phyloP scores from a whole-genome alignment of 2,113 vertebrate genomes.

The Nettapus auritus region DNA sequence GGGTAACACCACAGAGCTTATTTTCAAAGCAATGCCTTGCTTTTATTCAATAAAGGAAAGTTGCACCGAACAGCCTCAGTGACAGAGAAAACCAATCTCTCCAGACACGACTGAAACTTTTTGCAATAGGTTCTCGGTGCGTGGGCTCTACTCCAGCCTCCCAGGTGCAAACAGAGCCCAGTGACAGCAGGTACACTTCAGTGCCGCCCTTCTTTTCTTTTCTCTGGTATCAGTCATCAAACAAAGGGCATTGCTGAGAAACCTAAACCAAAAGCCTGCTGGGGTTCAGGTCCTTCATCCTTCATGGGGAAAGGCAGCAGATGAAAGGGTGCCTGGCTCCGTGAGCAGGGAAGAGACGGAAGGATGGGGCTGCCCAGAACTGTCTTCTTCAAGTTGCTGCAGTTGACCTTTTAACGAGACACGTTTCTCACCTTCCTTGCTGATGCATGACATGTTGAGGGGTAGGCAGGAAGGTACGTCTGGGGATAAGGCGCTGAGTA shows the following conservation, averaged over 20 bases:
- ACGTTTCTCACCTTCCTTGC: neutral
- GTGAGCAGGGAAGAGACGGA: neutral
- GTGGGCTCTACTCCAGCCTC: neutral
- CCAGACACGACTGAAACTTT: neutral
- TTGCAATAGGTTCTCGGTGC: neutral
- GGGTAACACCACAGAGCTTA: neutral
- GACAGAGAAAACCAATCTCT: conserved; percentile 27
- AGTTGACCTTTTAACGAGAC: neutral
- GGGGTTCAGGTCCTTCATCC: neutral
- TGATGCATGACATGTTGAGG: neutral
- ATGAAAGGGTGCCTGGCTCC: neutral
- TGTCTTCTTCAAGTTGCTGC: neutral
- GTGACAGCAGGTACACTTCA: neutral
- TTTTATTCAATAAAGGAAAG: conserved; percentile 30
- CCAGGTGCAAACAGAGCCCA: neutral
- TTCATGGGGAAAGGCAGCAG: neutral
- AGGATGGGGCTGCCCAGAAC: neutral
- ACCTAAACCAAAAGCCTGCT: neutral
- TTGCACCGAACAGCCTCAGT: neutral
- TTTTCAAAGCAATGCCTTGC: conserved; percentile 15
- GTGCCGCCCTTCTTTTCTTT: neutral
- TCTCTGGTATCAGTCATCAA: neutral
- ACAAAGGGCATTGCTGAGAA: neutral
- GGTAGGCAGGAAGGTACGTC: neutral
- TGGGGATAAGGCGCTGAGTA: neutral